Evolutionary conservation across 2,113 vertebrate genomes (phyloP).

Genomic region (Rhinoderma darwinii): DNA sequence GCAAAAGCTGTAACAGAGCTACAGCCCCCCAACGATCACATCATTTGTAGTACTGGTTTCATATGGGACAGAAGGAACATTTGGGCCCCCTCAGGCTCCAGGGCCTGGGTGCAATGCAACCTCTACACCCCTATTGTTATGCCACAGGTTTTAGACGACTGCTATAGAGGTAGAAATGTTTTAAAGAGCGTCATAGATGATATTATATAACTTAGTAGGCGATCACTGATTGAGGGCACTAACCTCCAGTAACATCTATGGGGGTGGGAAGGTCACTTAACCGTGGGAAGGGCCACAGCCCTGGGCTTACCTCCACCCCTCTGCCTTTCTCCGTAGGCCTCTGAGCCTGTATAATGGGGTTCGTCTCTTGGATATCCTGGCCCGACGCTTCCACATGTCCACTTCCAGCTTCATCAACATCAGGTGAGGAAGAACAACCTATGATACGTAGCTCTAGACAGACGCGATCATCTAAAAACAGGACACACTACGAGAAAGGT

Average conservation of each 20-base stretch:
- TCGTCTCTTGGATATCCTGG: slow-evolving; percentile 86
- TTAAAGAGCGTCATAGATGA: too few species aligned
- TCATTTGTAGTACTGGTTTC: too few species aligned
- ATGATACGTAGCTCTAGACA: not conserved
- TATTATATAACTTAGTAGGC: too few species aligned
- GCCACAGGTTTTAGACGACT: too few species aligned
- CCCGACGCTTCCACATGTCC: slow-evolving; percentile 85
- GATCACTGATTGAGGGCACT: too few species aligned
- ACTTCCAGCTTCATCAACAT: slow-evolving; percentile 95
- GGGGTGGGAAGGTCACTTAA: slow-evolving; percentile 31
- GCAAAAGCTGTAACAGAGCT: too few species aligned
- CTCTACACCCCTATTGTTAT: too few species aligned
- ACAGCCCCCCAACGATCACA: too few species aligned
- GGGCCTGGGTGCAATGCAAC: too few species aligned
- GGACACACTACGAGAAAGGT: not conserved
- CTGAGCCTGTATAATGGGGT: slow-evolving; percentile 86
- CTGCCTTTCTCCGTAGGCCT: slow-evolving; percentile 71
- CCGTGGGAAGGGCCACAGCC: accelerated
- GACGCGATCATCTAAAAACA: not conserved
- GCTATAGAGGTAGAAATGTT: too few species aligned
- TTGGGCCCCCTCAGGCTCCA: too few species aligned
- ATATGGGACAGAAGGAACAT: too few species aligned
- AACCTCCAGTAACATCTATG: not conserved
- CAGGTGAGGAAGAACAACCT: slow-evolving; percentile 76
- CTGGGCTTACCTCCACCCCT: slow-evolving; percentile 3